Evolutionary conservation across 2,797 vertebrate genomes (phyloP), one percentile per base, ranked within the genome.

Genomic region (Glossophaga mutica): DNA sequence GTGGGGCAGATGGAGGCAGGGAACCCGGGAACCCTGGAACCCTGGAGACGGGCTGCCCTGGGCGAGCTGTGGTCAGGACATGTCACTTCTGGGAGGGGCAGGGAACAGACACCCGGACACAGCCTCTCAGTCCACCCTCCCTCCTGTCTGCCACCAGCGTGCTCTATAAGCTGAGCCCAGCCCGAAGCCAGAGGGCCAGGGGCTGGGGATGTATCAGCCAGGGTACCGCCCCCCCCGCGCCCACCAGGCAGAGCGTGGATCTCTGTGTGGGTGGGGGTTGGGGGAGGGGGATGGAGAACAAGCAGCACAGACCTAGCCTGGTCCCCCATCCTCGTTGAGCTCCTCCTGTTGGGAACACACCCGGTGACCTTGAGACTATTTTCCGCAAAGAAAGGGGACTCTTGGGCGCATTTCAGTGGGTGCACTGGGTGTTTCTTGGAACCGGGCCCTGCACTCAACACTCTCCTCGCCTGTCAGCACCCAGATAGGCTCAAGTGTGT

Each of bases 401-500:
- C 70, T 52, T 4, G 67, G 79, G 79, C 73, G 32, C 8, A 0
- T 77, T 67, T 83, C 55, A 21, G 5, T 74, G 90, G 92, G 70
- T 57, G 73, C n/a, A 0, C 46, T 2, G 81, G 79, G 91, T 78
- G 67, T 90, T 95, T 97, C 94, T 94, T 95, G 94, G 96, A 91
- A 95, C 46, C 4, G 0, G 37, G 68, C 48, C 76, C 77, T 19
- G 48, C 1, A 6, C 73, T n/a, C 29, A 42, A 94, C 96, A 90
- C 97, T 62, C 94, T 96, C 84, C 50, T 39, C 59, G 37, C 87
- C 95, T 98, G 97, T 98, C 97, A 97, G 94, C 96, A 1, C 95
- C 79, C 87, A 44, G 94, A 97, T 94, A 97, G 92, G 86, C 86
- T 97, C 93, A 94, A 97, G 97, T 94, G 95, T 15, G 46, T 34